Evolutionary conservation across 1,140 invertebrate genomes (phyloP).

Genomic region (Drosophila elegans): DNA sequence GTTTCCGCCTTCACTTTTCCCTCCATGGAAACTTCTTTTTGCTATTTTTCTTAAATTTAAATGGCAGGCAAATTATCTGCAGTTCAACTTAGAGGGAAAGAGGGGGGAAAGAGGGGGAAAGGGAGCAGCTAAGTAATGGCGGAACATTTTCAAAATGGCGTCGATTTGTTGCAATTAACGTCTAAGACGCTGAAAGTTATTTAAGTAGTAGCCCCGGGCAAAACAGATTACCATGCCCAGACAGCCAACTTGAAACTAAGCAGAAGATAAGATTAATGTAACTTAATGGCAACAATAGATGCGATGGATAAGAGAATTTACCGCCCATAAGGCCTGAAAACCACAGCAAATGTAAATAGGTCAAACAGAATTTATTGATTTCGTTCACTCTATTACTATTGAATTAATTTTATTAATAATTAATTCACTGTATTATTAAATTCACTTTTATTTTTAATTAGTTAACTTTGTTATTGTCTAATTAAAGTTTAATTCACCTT

Average conservation of each 20-base stretch:
- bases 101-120: background rate
- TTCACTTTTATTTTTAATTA: too few relatives aligned
- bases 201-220: constrained; percentile 30
- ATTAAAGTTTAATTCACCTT: too few relatives aligned
- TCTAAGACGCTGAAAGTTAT: constrained; percentile 54
- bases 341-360: background rate
- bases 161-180: constrained; percentile 80
- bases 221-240: constrained; percentile 13
- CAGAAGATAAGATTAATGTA: background rate
- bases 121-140: constrained; percentile 57
- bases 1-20: constrained; percentile 42
- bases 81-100: constrained; percentile 17
- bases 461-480: too few relatives aligned
- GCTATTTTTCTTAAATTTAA: constrained; percentile 64
- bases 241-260: constrained; percentile 13
- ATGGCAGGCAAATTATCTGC: constrained; percentile 38
- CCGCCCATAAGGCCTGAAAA: background rate
- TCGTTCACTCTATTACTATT: too few relatives aligned
- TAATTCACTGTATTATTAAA: too few relatives aligned
- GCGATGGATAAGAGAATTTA: background rate
- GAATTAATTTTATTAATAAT: too few relatives aligned
- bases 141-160: constrained; percentile 58
- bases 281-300: background rate
- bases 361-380: too few relatives aligned
- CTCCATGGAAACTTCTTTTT: constrained; percentile 6